A percentile compares a stretch with the other conserved stretches of the same genome.
Evolutionary conservation across 2,797 vertebrate species (phyloP).

Genomic region (Odontamblyopus rebecca): DNA sequence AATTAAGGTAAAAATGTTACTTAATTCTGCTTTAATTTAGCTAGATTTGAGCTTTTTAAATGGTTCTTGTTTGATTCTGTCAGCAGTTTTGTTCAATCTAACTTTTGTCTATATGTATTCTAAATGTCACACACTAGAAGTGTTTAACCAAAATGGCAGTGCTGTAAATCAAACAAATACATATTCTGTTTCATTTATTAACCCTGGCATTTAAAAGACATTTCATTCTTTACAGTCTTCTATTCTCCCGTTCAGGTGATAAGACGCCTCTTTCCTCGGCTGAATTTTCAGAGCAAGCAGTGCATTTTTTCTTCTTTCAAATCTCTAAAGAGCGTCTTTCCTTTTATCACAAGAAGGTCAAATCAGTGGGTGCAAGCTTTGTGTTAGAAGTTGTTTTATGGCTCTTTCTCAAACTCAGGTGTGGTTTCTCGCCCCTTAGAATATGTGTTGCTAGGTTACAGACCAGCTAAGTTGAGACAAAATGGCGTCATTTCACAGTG

Average conservation of each 20-base stretch:
- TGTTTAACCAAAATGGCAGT: conserved; percentile 21
- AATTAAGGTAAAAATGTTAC: no score
- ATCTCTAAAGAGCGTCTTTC: conserved; percentile 19
- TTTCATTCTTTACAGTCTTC: conserved; percentile 27
- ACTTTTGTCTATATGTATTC: conserved; percentile 2
- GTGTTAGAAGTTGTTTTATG: conserved; percentile 16
- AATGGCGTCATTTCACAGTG: conserved; percentile 23
- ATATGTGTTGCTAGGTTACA: conserved; percentile 69
- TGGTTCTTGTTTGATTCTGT: not conserved
- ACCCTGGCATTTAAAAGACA: conserved; percentile 32
- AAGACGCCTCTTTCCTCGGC: conserved; percentile 4
- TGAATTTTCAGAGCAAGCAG: not conserved
- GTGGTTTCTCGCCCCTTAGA: conserved; percentile 22
- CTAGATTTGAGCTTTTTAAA: no score
- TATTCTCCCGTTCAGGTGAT: not conserved
- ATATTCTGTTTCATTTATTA: conserved; percentile 40
- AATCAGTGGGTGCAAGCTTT: conserved; percentile 15
- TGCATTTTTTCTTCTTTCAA: conserved; percentile 23
- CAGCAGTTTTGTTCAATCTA: not conserved
- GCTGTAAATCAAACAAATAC: conserved; percentile 23
- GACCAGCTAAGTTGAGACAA: conserved; percentile 50
- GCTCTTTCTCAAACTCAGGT: conserved; percentile 21
- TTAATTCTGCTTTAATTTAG: no score
- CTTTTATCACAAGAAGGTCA: conserved; percentile 47
- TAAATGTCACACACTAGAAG: conserved; percentile 3